Evolutionary conservation across 2,113 vertebrate genomes (phyloP).

Genomic region (Leptodactylus fuscus): DNA sequence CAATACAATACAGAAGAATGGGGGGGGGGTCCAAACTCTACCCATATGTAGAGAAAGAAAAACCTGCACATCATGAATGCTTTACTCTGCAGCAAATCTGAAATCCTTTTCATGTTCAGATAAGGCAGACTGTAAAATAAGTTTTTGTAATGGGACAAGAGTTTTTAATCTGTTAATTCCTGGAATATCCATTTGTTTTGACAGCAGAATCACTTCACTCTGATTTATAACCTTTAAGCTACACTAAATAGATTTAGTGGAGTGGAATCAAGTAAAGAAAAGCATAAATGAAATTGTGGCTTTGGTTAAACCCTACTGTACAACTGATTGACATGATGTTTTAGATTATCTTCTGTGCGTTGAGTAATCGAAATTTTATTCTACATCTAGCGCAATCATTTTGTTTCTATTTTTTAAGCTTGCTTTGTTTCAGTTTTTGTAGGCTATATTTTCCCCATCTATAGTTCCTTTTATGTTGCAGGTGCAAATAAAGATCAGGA

Average conservation of each 20-base stretch:
- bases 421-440: too few relatives aligned
- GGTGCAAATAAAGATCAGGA: too few relatives aligned
- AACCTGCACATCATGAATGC: too few relatives aligned
- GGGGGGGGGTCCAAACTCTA: too few relatives aligned
- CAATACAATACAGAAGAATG: too few relatives aligned
- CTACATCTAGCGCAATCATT: neutral
- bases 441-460: too few relatives aligned
- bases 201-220: neutral
- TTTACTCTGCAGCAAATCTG: too few relatives aligned
- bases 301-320: neutral
- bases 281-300: slow-evolving; percentile 8
- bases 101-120: too few relatives aligned
- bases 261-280: slow-evolving; percentile 6
- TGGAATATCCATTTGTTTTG: neutral
- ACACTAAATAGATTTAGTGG: neutral
- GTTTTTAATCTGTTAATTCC: neutral
- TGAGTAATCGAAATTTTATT: neutral
- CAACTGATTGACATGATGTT: neutral
- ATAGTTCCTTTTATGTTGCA: too few relatives aligned
- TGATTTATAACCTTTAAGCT: neutral
- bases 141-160: too few relatives aligned
- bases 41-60: too few relatives aligned
- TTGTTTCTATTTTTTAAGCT: neutral
- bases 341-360: neutral
- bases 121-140: too few relatives aligned